Base-by-base conservation (phyloP, 2,888 invertebrate species). In the Therioaphis trifolii region DNA sequence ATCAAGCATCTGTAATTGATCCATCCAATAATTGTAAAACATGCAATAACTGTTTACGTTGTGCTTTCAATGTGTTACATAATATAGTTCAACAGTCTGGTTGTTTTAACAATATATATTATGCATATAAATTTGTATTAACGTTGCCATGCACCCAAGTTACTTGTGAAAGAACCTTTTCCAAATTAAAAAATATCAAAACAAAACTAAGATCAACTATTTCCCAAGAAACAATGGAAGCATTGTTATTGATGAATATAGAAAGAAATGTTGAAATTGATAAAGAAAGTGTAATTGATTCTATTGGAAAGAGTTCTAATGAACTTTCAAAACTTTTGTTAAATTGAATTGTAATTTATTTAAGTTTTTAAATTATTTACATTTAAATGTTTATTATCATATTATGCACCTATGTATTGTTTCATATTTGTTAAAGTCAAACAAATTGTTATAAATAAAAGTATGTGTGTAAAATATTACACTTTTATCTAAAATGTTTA, bases 201-300 rank as follows among this genome's bases (percentile, higher is more conserved):
- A 40, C 66, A n/a, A 68, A 40, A 68, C 14, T 35, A n/a, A 66
- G 35, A 35, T 63, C 63, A 35, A 66, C 66, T 66, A 66, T 66
- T 40, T 66, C 35, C n/a, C 66, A 66, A 66, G 40, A 66, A n/a
- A 40, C 66, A n/a, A 66, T 66, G 66, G 40, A 66, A 66, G 18
- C 66, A 40, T 35, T 40, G 40, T 35, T 66, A 66, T 66, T 66
- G 9, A n/a, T 66, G 11, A 66, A 66, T 66, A 66, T 66, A 9
- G 66, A 66, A 66, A 40, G 35, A 66, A n/a, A 40, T 66, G 4
- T 66, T 66, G 40, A n/a, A 40, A 40, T 66, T 40, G 66, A 66
- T 66, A 40, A 66, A n/a, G 14, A 68, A 4, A 14, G 2, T 9
- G 12, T 46, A 9, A 46, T 15, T 46, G 12, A 46, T 46, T 9